Evolutionary conservation across 2,888 invertebrate genomes (phyloP), one percentile per base, ranked within the genome.

Genomic region (Chalcis sispes): DNA sequence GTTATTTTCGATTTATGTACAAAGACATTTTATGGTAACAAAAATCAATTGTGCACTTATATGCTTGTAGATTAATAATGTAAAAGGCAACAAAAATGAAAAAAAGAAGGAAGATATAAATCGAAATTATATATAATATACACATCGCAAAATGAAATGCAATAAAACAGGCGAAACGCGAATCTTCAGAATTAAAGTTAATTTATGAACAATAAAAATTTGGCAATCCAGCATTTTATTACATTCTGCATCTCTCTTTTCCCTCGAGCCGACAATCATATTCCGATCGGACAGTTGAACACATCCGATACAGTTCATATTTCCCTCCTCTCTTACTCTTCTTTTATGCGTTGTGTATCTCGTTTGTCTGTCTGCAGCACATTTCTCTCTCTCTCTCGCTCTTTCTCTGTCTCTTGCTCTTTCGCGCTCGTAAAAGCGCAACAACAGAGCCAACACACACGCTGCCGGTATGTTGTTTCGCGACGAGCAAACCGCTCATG

Each of bases 381-480:
- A 23, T 23, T 20, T 25, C 20, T n/a, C n/a, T 4, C n/a, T 27
- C 10, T 29, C 48, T 48, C 13, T 23, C 52, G 13, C 13, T 25
- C 25, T 15, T 27, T 2, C 75, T 65, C 73, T 82, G 54, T 20
- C 32, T 64, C 27, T 42, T 42, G 77, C 79, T 77, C 78, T 78
- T 66, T 75, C 75, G 72, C 75, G 82, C 80, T 86, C 85, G 82
- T 85, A 86, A 85, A 85, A 82, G 78, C 76, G 25, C 65, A n/a
- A n/a, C n/a, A n/a, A n/a, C n/a, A n/a, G n/a, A n/a, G n/a, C n/a
- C n/a, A n/a, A n/a, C n/a, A n/a, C n/a, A n/a, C n/a, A n/a, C n/a
- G n/a, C n/a, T n/a, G n/a, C n/a, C n/a, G n/a, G 3, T 32, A 32
- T 32, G 32, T 32, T 65, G 23, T n/a, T n/a, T n/a, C n/a, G n/a